Conservation (phyloP, 2,888 invertebrate species). For the Drosophila hamatofila region DNA sequence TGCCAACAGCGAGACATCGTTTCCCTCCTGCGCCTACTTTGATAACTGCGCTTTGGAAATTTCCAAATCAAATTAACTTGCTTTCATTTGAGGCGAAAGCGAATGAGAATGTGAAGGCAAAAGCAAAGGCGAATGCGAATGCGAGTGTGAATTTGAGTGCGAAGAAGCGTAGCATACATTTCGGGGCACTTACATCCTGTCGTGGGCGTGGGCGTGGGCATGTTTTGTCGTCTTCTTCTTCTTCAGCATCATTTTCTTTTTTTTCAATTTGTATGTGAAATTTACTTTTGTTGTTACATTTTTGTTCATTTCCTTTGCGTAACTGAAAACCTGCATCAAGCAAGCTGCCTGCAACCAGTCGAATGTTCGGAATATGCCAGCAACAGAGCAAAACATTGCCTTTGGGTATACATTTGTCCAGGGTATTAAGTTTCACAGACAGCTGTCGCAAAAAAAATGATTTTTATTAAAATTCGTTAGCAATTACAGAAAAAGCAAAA, state of each 20-base stretch:
- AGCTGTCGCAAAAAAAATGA: constrained; percentile 35
- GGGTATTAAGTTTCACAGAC: constrained; percentile 59
- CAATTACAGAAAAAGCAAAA: constrained; percentile 33
- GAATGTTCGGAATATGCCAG: constrained; percentile 2
- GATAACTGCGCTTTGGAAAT: constrained; percentile 52
- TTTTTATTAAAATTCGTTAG: constrained; percentile 54
- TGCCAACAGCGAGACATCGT: neutral
- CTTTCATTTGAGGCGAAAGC: constrained; percentile 65
- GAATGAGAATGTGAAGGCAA: constrained; percentile 12
- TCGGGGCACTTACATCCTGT: constrained; percentile 40
- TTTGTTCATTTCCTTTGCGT: constrained; percentile 73
- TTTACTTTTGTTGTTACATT: constrained; percentile 68
- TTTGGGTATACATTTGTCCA: constrained; percentile 45
- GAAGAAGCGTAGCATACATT: constrained; percentile 42
- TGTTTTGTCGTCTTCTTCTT: constrained; percentile 28
- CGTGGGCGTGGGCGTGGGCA: constrained; percentile 14
- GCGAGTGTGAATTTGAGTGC: constrained; percentile 22
- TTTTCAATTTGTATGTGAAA: constrained; percentile 55
- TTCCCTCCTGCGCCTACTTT: constrained; percentile 30
- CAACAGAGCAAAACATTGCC: constrained; percentile 11
- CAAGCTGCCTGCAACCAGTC: constrained; percentile 29
- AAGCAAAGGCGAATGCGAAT: constrained; percentile 21
- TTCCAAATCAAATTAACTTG: constrained; percentile 75
- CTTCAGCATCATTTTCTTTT: constrained; percentile 2
- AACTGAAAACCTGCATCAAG: constrained; percentile 65